Evolutionary conservation across 2,888 invertebrate species (phyloP).

Genomic region (Hyposoter didymator): DNA sequence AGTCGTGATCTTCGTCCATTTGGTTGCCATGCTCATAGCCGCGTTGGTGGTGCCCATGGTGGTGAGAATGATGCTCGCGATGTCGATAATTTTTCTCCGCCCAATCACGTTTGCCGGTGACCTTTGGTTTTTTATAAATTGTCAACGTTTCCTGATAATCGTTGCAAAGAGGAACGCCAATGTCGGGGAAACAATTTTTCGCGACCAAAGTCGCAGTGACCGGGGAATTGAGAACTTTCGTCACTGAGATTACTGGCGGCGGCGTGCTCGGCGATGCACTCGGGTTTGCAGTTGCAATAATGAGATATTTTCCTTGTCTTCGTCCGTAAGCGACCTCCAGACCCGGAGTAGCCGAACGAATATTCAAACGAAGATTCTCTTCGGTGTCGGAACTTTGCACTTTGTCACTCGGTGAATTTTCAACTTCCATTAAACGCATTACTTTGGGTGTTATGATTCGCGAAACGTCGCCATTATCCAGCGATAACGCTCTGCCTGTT

Average conservation of each 20-base stretch:
- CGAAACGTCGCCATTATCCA: not conserved
- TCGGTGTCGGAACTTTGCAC: conserved; percentile 42
- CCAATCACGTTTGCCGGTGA: not conserved
- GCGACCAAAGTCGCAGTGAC: conserved; percentile 80
- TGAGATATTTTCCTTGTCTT: conserved; percentile 58
- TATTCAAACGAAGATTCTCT: conserved; percentile 8
- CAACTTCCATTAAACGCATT: conserved; percentile 14
- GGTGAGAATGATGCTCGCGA: not conserved
- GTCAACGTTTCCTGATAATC: conserved; percentile 55
- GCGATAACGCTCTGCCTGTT: conserved; percentile 6
- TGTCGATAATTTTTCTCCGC: not conserved
- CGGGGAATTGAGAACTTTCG: conserved; percentile 75
- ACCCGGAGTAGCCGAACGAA: conserved; percentile 45
- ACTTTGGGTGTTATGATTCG: conserved; percentile 35
- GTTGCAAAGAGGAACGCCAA: conserved; percentile 78
- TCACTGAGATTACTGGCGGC: conserved; percentile 70
- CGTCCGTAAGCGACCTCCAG: conserved; percentile 6
- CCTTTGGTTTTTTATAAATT: conserved; percentile 22
- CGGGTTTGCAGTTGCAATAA: conserved; percentile 30
- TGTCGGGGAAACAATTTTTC: conserved; percentile 79
- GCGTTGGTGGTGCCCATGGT: not conserved
- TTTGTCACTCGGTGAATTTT: conserved; percentile 11
- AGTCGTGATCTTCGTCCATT: not conserved
- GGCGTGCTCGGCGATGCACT: not conserved
- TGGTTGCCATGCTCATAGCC: rapidly evolving